Percentiles rank a stretch among this genome's conserved stretches.
Evolutionary conservation across 2,113 vertebrate genomes (phyloP).

Genomic region (Fulica atra): DNA sequence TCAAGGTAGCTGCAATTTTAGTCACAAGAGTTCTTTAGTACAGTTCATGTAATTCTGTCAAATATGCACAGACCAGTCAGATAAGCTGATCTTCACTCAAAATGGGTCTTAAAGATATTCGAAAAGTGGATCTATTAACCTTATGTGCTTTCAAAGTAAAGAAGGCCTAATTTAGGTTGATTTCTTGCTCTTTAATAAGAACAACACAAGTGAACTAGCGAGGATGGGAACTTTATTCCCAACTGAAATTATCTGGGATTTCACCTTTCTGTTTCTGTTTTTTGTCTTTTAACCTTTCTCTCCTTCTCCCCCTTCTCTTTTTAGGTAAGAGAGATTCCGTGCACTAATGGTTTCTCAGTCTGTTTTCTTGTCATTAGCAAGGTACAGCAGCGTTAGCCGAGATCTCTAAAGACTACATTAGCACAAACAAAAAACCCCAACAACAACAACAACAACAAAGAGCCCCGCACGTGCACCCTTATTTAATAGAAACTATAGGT

Average conservation of each 20-base stretch:
- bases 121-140: neutral
- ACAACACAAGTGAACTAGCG: neutral
- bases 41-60: neutral
- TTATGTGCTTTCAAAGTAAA: neutral
- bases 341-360: neutral
- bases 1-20: neutral
- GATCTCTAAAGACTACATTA: neutral
- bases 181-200: neutral
- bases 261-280: neutral
- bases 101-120: neutral
- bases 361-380: neutral
- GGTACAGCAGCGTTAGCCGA: neutral
- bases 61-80: neutral
- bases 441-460: neutral
- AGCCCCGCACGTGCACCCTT: accelerated
- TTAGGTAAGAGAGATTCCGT: neutral
- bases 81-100: neutral
- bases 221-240: neutral
- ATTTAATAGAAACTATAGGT: neutral
- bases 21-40: neutral
- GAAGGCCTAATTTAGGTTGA: neutral
- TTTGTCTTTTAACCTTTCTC: neutral
- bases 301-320: neutral
- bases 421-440: neutral
- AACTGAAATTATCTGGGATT: neutral